phyloP scores from a whole-genome alignment of 2,797 vertebrate genomes.

The Avahi laniger region DNA sequence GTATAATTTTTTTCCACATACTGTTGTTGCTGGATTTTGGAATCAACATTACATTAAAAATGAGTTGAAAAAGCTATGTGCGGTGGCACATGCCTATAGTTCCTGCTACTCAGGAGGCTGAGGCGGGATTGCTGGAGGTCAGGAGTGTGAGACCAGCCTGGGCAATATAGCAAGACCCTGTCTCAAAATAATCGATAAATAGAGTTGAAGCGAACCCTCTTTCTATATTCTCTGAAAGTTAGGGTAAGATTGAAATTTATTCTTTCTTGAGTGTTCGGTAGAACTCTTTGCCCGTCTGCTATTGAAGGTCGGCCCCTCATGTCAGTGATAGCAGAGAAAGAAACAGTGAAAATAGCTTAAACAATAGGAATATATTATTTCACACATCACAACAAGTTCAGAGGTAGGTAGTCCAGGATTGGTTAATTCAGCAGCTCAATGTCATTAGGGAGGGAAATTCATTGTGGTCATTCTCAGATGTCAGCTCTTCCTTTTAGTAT shows the following conservation, averaged over 20 bases:
- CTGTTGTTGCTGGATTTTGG: neutral
- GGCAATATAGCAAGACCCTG: too few relatives aligned
- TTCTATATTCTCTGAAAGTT: neutral
- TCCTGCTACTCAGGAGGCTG: too few relatives aligned
- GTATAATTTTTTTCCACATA: neutral
- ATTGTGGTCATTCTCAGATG: neutral
- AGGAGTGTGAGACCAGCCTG: too few relatives aligned
- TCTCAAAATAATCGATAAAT: too few relatives aligned
- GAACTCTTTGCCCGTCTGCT: constrained; percentile 12
- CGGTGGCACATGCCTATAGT: too few relatives aligned
- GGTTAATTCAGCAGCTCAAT: neutral
- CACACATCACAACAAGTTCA: neutral
- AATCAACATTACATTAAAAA: neutral
- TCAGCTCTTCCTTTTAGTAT: neutral
- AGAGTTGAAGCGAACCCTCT: neutral
- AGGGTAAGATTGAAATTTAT: neutral
- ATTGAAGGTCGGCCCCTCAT: neutral
- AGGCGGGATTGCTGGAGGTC: too few relatives aligned
- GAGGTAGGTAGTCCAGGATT: neutral
- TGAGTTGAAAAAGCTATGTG: neutral
- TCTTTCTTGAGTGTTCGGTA: neutral
- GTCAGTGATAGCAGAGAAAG: neutral
- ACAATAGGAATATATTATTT: neutral
- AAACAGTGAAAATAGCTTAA: constrained; percentile 4
- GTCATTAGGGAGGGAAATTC: neutral